These are phyloP conservation scores for Leptinotarsa tumamoca DNA, from an alignment of 2,888 invertebrate genomes.

Conservation along the genomic window DNA sequence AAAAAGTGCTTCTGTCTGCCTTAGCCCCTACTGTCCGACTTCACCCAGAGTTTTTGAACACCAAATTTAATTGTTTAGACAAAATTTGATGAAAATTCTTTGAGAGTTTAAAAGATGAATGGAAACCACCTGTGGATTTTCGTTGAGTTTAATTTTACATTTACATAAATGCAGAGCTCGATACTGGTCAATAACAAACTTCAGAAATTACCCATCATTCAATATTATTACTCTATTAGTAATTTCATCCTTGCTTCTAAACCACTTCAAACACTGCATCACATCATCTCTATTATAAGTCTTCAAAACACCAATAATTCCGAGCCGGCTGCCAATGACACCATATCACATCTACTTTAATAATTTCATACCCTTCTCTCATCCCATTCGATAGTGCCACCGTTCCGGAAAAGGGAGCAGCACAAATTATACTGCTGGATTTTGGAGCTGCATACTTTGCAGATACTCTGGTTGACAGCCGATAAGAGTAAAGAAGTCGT, in stretches of 20 bases:
- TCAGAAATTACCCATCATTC: no score
- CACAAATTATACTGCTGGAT: not conserved
- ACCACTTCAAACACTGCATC: not conserved
- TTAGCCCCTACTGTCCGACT: no score
- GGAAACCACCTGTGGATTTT: no score
- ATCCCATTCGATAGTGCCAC: not conserved
- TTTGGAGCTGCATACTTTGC: not conserved
- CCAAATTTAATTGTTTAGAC: accelerated
- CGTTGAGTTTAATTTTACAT: no score
- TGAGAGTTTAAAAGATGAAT: no score
- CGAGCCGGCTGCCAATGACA: not conserved
- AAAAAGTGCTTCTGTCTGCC: no score
- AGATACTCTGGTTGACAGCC: conserved; percentile 2
- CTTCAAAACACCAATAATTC: not conserved
- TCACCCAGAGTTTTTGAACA: no score
- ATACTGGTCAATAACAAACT: no score
- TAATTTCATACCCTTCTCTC: not conserved
- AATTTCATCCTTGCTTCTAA: not conserved
- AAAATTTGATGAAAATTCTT: no score
- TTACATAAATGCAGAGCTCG: no score
- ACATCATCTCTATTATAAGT: not conserved
- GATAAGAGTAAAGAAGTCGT: conserved; percentile 8
- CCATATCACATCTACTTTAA: not conserved
- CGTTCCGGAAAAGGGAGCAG: not conserved
- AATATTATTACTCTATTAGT: no score